Percentiles rank a stretch among this genome's conserved stretches.
Conservation (phyloP, 2,888 invertebrate species). For the Nemotelus pantherinus region DNA sequence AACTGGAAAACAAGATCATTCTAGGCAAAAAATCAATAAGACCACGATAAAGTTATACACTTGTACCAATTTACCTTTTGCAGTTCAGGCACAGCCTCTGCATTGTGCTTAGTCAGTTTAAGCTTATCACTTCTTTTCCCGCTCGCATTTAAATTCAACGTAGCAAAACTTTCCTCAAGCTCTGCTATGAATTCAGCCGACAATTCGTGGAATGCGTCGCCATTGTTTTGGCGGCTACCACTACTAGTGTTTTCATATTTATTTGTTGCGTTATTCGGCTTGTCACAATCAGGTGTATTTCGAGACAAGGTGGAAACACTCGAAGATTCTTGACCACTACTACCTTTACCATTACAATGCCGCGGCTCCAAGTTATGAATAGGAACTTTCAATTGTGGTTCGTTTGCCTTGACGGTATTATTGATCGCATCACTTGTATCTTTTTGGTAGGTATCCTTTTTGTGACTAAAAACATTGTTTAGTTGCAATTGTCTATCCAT, state of each 20-base stretch:
- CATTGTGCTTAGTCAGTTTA: background rate
- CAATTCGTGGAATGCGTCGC: background rate
- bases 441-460: background rate
- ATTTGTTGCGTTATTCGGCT: background rate
- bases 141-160: background rate
- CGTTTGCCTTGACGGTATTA: background rate
- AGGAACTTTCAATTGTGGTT: background rate
- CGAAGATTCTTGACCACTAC: conserved; percentile 5
- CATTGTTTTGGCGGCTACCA: background rate
- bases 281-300: background rate
- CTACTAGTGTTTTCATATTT: background rate
- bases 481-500: background rate
- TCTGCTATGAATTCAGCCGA: background rate
- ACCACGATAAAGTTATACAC: background rate
- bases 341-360: background rate
- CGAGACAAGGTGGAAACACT: background rate
- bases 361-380: background rate
- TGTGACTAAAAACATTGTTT: background rate
- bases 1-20: conserved; percentile 45
- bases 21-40: conserved; percentile 30
- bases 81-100: conserved; percentile 46
- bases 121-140: background rate
- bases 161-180: conserved; percentile 9
- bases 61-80: conserved; percentile 26
- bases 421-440: background rate